Evolutionary conservation across 2,888 invertebrate species (phyloP).

Genomic region (Yponomeuta malinellus): DNA sequence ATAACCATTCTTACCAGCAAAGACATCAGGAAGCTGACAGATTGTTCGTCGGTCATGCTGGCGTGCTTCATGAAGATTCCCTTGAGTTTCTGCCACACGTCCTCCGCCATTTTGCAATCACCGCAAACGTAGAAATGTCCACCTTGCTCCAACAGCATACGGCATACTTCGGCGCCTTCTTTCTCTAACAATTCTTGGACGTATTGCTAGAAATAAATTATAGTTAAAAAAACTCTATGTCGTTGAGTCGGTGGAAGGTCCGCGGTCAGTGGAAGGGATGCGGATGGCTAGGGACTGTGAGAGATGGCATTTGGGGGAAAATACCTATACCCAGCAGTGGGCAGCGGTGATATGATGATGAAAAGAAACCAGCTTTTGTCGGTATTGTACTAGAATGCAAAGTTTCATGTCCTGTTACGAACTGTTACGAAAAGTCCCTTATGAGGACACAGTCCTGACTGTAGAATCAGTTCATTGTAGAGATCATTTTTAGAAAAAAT

Average conservation of each 20-base stretch:
- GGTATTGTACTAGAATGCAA: no score
- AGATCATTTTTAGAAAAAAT: no score
- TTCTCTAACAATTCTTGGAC: constrained; percentile 91
- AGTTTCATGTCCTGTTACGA: no score
- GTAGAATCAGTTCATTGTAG: no score
- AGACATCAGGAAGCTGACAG: constrained; percentile 86
- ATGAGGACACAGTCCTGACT: no score
- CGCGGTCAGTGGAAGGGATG: no score
- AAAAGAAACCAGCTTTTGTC: no score
- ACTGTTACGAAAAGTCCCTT: no score
- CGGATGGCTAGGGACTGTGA: no score
- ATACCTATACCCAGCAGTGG: neutral
- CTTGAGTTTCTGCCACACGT: constrained; percentile 92
- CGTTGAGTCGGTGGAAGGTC: no score
- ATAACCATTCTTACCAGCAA: constrained; percentile 82
- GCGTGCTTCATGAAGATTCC: constrained; percentile 81
- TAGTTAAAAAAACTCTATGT: neutral
- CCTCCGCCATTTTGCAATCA: constrained; percentile 97
- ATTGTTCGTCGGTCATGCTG: constrained; percentile 83
- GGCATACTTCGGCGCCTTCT: constrained; percentile 85
- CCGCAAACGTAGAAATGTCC: constrained; percentile 98
- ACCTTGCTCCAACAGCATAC: constrained; percentile 82
- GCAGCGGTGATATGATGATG: neutral
- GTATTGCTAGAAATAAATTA: constrained; percentile 81
- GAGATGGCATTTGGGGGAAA: neutral